Base-by-base conservation (phyloP, 2,888 invertebrate species). In the Sycophila texana region DNA sequence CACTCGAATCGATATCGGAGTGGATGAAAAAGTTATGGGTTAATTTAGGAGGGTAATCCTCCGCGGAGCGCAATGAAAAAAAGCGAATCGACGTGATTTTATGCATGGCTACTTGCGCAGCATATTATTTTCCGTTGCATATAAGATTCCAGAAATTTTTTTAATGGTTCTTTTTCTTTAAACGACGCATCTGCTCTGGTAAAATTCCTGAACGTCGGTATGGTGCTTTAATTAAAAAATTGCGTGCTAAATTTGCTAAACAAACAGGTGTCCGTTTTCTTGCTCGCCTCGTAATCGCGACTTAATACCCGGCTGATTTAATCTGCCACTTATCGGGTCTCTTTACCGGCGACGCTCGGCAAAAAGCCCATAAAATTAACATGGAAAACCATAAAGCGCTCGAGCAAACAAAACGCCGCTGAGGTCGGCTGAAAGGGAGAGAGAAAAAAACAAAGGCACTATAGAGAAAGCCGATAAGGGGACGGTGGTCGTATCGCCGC, bases 251-350 rank as follows among this genome's bases (percentile, higher is more conserved):
- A 39, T 39, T 39, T 7, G 39, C 7, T 10, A 39, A 39, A 39
- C 39, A 39, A 39, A 39, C 39, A 39, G 39, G 39, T 39, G 39
- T 39, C 39, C 39, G 39, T 39, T 39, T 39, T 39, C 39, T 39
- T 39, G 39, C 39, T 39, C 39, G 10, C 39, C 39, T 12, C 63
- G 30, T 30, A 39, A 39, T 63, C 18, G 47, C 16, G 65, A 49
- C 57, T 57, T 61, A 61, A 63, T 18, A 39, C 61, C 55, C 49
- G 49, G 26, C 57, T 22, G 71, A 67, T 51, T 63, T 16, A 7
- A n/a, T 22, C 47, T 86, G 70, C 83, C 82, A 81, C 81, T 83
- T 79, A 75, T 82, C 70, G 63, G 70, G 22, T 49, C 26, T n/a
- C 18, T 60, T 20, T 20, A 20, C 57, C 20, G 20, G 57, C 20